Evolutionary conservation across 2,888 invertebrate species (phyloP).

Genomic region (Agrotis ipsilon): DNA sequence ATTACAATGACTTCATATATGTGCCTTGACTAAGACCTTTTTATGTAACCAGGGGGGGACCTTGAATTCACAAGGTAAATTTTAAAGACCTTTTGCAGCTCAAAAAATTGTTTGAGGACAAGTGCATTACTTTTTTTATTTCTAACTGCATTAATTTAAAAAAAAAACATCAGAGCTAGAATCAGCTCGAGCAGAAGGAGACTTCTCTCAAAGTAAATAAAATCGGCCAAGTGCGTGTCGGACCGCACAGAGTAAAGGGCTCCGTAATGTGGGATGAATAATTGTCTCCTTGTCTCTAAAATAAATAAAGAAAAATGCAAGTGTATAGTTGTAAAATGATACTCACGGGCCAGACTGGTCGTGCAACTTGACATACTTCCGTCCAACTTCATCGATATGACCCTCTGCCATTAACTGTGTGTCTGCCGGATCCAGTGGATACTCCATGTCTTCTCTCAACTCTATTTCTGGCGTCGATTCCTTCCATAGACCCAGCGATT

Average conservation of each 20-base stretch:
- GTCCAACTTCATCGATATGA: conserved; percentile 78
- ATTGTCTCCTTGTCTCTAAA: not conserved
- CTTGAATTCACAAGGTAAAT: not conserved
- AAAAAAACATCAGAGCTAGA: not conserved
- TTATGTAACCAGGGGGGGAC: not conserved
- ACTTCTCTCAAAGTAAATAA: too few relatives aligned
- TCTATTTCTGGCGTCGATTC: conserved; percentile 85
- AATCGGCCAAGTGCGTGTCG: too few relatives aligned
- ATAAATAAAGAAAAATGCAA: too few relatives aligned
- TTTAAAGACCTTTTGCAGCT: not conserved
- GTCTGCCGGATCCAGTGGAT: conserved; percentile 78
- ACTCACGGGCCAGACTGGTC: conserved; percentile 85
- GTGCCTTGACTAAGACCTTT: too few relatives aligned
- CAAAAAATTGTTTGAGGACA: not conserved
- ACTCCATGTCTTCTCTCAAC: conserved; percentile 83
- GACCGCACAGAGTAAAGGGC: too few relatives aligned
- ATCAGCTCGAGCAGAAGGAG: too few relatives aligned
- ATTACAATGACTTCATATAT: not conserved
- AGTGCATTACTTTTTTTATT: not conserved
- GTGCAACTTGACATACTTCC: conserved; percentile 82
- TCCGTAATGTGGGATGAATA: too few relatives aligned
- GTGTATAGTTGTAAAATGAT: conserved; percentile 30
- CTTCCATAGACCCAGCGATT: conserved; percentile 97
- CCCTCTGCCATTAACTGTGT: conserved; percentile 81
- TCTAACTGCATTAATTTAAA: not conserved